These are phyloP conservation scores for Phaetusa simplex DNA, from an alignment of 2,113 vertebrate genomes.

Conservation along the genomic window DNA sequence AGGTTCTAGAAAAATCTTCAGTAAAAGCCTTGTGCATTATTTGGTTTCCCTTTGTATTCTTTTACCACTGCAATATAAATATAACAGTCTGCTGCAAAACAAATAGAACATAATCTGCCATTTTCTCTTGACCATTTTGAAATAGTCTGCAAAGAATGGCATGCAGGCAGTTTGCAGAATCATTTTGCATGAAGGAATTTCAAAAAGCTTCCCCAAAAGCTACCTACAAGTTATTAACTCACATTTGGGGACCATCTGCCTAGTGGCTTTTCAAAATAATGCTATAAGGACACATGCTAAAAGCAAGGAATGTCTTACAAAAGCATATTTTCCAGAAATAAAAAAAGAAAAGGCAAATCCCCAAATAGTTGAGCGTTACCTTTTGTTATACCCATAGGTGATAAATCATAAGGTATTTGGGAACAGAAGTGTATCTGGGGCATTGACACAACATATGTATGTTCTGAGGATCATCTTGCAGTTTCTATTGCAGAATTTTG, in stretches of 20 bases:
- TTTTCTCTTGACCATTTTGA: background rate
- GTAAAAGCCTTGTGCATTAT: background rate
- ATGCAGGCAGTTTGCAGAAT: background rate
- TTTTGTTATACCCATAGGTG: background rate
- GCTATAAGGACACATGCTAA: background rate
- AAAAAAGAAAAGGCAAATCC: background rate
- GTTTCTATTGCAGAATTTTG: background rate
- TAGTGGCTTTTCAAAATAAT: conserved; percentile 33
- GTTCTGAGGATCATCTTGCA: background rate
- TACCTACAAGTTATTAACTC: conserved; percentile 33
- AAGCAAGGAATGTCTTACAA: background rate
- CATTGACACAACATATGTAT: background rate
- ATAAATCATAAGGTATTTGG: background rate
- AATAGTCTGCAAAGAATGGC: background rate
- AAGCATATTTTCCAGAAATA: background rate
- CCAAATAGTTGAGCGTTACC: background rate
- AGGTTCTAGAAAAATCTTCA: background rate
- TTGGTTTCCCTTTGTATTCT: background rate
- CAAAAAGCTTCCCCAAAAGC: conserved; percentile 51
- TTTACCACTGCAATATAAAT: background rate
- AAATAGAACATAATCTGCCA: background rate
- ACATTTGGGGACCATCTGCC: conserved; percentile 40
- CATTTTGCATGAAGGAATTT: conserved; percentile 41
- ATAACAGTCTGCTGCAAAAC: background rate
- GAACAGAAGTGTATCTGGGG: background rate